Evolutionary conservation across 2,888 invertebrate species (phyloP), one percentile per base, ranked within the genome.

Genomic region (Chalcis sispes): DNA sequence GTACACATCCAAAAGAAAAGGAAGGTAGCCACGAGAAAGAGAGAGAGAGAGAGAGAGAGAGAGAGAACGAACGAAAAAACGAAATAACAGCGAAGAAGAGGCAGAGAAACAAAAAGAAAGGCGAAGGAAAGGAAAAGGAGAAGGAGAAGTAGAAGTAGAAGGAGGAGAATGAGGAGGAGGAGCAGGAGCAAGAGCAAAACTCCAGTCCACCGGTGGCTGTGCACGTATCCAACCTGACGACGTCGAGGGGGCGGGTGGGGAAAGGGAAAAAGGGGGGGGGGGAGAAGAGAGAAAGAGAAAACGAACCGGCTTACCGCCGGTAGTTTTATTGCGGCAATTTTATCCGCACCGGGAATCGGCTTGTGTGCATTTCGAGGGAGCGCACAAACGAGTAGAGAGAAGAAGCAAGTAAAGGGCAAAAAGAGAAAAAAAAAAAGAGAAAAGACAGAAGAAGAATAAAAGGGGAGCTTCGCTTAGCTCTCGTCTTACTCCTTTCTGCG

Each of bases 321-420:
- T 74, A 69, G 64, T 74, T 74, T 69, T 69, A 74, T 74, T 64
- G 74, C 69, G 36, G 66, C 59, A 59, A 73, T 66, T 64, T 66
- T 52, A 65, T 72, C 48, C 72, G 42, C 7, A 52, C 15, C 25
- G 71, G 32, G 54, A 54, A 71, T 62, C 71, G 62, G 62, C 25
- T 18, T 13, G 29, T 8, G 32, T n/a, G 69, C n/a, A n/a, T n/a
- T n/a, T n/a, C n/a, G n/a, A n/a, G n/a, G n/a, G n/a, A n/a, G n/a
- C n/a, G 15, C 15, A 8, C 13, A 4, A 15, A 42, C 2, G 2
- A 15, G 15, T 13, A 4, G 2, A 42, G 15, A 13, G 13, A 13
- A 13, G 7, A 42, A 42, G 42, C 42, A 2, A 13, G 7, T 13
- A 42, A 13, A 8, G 42, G n/a, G n/a, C n/a, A 36, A 36, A 7